Evolutionary conservation across 2,113 vertebrate genomes (phyloP).

Genomic region (Tychaedon coryphoeus): DNA sequence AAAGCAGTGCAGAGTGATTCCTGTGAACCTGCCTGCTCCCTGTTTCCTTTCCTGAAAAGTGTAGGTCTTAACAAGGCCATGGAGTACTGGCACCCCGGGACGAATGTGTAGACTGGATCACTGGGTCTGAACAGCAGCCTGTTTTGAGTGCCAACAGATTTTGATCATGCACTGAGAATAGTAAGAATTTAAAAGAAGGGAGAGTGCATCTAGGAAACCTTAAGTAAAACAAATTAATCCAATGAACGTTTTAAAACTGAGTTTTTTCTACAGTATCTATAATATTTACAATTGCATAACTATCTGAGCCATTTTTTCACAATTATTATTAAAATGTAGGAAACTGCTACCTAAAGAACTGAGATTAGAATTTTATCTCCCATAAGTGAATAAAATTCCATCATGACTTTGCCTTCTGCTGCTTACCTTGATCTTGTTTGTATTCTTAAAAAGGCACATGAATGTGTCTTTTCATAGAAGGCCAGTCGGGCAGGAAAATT

Average conservation of each 20-base stretch:
- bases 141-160: neutral
- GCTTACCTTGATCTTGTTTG: neutral
- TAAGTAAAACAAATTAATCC: neutral
- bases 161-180: neutral
- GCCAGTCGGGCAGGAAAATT: neutral
- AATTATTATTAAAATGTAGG: neutral
- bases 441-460: neutral
- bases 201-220: neutral
- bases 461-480: neutral
- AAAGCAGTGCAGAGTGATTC: neutral
- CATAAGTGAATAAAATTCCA: neutral
- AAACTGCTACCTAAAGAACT: neutral
- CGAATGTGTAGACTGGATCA: neutral
- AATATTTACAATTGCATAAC: neutral
- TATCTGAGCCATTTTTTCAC: neutral
- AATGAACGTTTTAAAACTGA: neutral
- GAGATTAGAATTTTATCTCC: neutral
- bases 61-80: neutral
- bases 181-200: neutral
- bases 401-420: neutral
- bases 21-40: neutral
- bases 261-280: neutral
- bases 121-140: neutral
- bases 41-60: neutral
- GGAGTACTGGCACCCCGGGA: neutral